These are phyloP conservation scores for Petrosia ficiformis DNA, from an alignment of 37 sponge, comb jelly and placozoan species.

Conservation along the genomic window DNA sequence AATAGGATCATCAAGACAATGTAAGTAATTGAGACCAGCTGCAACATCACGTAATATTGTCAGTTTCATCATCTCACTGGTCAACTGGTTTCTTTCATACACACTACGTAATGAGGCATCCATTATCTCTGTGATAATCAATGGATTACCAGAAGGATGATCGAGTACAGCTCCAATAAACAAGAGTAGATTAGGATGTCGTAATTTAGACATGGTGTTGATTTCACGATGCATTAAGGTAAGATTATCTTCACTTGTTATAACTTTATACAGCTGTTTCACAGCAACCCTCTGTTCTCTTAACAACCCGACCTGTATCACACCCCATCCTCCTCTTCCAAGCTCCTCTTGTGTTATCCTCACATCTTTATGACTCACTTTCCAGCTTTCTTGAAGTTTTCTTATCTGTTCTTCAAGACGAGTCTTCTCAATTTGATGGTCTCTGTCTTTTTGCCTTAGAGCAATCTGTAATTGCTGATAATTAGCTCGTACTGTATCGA, in stretches of 20 bases:
- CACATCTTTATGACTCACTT: neutral
- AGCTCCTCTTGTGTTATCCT: neutral
- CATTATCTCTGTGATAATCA: constrained; percentile 69
- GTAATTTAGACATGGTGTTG: constrained; percentile 24
- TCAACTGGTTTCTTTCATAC: constrained; percentile 9
- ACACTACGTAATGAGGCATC: constrained; percentile 52
- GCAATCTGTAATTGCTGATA: too few relatives aligned
- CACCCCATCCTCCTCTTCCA: constrained; percentile 67
- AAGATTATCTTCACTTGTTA: neutral
- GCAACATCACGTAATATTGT: constrained; percentile 58
- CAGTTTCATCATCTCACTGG: neutral
- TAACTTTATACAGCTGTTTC: constrained; percentile 25
- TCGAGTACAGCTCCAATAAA: constrained; percentile 63
- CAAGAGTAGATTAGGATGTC: constrained; percentile 66
- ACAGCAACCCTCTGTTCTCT: constrained; percentile 63
- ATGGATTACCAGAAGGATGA: constrained; percentile 18
- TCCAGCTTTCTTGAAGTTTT: neutral
- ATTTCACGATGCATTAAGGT: constrained; percentile 50
- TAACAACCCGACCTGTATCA: constrained; percentile 41
- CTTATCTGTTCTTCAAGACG: too few relatives aligned
- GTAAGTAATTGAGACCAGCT: constrained; percentile 75
- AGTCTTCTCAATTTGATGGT: too few relatives aligned
- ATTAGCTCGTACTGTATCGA: too few relatives aligned
- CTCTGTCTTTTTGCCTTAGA: too few relatives aligned
- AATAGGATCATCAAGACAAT: constrained; percentile 59